A percentile compares a stretch with the other conserved stretches of the same genome.
Conservation (phyloP, 1,140 invertebrate species). For the Ceratosolen fusciceps region DNA sequence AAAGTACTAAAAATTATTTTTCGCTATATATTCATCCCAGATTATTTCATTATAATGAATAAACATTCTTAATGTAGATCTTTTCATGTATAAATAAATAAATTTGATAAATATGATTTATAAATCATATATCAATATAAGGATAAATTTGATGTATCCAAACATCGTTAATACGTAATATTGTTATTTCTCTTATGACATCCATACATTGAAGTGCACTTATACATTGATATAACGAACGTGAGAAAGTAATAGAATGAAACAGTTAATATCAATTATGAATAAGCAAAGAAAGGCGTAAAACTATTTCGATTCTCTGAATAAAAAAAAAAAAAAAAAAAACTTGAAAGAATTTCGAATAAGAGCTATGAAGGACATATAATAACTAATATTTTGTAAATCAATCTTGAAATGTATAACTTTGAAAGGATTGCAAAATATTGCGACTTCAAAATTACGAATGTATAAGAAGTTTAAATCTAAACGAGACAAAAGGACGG, state of each 20-base stretch:
- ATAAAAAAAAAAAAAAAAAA: conserved; percentile 24
- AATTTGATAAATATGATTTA: no score
- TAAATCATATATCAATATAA: no score
- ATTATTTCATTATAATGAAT: no score
- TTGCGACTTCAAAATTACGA: conserved; percentile 14
- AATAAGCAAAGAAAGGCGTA: conserved; percentile 26
- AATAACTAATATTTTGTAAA: conserved; percentile 52
- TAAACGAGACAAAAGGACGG: background rate
- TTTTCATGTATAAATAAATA: no score
- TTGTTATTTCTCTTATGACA: no score
- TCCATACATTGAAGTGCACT: no score
- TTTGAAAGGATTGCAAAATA: conserved; percentile 63
- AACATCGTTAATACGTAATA: no score
- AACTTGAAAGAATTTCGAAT: background rate
- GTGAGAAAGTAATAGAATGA: conserved; percentile 43
- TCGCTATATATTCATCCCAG: no score
- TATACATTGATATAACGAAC: conserved; percentile 17
- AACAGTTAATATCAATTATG: background rate
- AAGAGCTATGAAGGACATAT: background rate
- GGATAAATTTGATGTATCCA: no score
- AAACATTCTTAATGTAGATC: no score
- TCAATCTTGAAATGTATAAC: conserved; percentile 52
- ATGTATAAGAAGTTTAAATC: background rate
- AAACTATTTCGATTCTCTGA: no score
- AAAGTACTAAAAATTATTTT: no score